Base-by-base conservation (phyloP, 2,888 invertebrate genomes). In the Lampropteryx suffumata region DNA sequence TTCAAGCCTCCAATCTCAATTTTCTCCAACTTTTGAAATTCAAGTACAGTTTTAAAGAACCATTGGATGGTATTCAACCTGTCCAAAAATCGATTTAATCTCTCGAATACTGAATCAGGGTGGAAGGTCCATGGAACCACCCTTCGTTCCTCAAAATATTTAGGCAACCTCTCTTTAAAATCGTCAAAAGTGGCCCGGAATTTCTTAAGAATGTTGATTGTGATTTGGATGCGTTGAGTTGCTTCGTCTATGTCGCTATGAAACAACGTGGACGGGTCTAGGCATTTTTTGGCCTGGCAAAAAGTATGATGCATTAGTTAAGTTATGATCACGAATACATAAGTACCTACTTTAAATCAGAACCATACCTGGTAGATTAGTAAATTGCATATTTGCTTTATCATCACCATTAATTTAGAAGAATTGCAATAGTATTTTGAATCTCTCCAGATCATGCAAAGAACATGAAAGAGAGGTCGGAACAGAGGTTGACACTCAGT, bases 181-280 rank as follows among this genome's bases (percentile, higher is more conserved):
- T 93, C 92, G 61, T 93, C 93, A 68, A 95, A 96, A 1, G 94
- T 91, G 32, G 80, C 83, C 36, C 92, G 86, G 73, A 94, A 94
- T 58, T 92, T 92, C 71, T 93, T 94, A 0, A 94, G 68, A 44
- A 93, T 93, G 59, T 92, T 90, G 59, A 94, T 92, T n/a, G 94
- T 94, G 3, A 92, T 68, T 57, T 92, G 92, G 8, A 98, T 95
- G 55, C 97, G 93, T 77, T 94, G 95, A 76, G 96, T 94, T 0
- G 97, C 96, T 89, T 98, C 98, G 73, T 98, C 98, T 32, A 98
- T 95, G 67, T 98, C 98, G 62, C 97, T 97, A 77, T 98, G 98
- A 76, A 99, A 98, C 52, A 98, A 92, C 0, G 98, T 96, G 2
- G 95, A 93, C 0, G 98, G 97, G 73, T 98, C 98, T 63, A 98